Base-by-base conservation (phyloP, 53 echinoderm and acorn worm species). In the Temnopleurus reevesii region DNA sequence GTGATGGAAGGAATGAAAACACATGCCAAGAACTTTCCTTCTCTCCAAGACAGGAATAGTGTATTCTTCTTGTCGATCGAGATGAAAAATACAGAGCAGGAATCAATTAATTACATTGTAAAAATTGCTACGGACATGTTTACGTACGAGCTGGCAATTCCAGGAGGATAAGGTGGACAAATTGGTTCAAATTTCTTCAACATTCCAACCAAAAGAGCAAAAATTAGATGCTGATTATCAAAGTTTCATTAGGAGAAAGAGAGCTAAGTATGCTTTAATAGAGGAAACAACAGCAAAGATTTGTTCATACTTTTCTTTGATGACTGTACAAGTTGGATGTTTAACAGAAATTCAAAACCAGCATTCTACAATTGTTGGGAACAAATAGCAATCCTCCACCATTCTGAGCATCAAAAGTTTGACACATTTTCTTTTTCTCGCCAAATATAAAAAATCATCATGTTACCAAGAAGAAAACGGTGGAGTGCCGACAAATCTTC, bases 361-460 rank as follows among this genome's bases (percentile, higher is more conserved):
- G 7, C 15, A 15, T 65, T 34, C 15, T 65, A 34, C 15, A 35
- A 18, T 34, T 34, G 17, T 64, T 12, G 0, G 10, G 34, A 64
- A 13, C 4, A 34, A 33, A 64, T 33, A 6, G 27, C 19, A 17
- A 15, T 58, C 58, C 34, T 64, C 64, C 64, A 64, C 34, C 15
- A 1, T 64, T 23, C 15, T 31, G 15, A n/a, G 33, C 64, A 64
- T 33, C 34, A 8, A n/a, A 7, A n/a, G 71, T 41, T 71, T 71
- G n/a, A 36, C 43, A 71, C n/a, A 36, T 41, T 38, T 71, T n/a
- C 41, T 71, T 41, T 41, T 71, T 71, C 71, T 31, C 36, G 41
- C 71, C 71, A n/a, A 71, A 71, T 71, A 71, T 71, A 71, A 71
- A 71, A 71, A 38, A 41, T 71, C 41, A 66, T 66, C 71, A 71